Evolutionary conservation across 1,140 invertebrate species (phyloP).

Genomic region (Aphelenchoides besseyi): DNA sequence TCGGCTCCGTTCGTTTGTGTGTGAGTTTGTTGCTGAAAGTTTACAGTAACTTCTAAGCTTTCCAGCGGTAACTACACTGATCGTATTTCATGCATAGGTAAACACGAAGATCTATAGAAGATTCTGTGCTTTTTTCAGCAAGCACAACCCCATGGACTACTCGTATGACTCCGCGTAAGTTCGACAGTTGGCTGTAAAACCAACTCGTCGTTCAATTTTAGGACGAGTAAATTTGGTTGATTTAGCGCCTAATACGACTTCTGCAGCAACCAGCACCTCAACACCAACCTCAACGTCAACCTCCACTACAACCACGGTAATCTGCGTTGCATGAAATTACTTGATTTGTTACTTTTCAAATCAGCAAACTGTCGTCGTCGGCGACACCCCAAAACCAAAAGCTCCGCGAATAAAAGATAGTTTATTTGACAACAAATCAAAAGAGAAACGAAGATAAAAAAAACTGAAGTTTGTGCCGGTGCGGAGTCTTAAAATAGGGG

Average conservation of each 20-base stretch:
- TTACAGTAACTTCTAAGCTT: not conserved
- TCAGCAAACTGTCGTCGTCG: too few species aligned
- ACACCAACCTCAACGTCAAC: not conserved
- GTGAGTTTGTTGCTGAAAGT: conserved; percentile 7
- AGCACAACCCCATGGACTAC: not conserved
- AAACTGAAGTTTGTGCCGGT: too few species aligned
- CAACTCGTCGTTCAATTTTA: not conserved
- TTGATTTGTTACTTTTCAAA: too few species aligned
- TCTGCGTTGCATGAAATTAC: too few species aligned
- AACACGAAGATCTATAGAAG: not conserved
- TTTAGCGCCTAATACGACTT: not conserved
- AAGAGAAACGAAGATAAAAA: too few species aligned
- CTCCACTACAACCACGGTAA: too few species aligned
- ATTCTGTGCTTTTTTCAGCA: not conserved
- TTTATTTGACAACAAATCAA: too few species aligned
- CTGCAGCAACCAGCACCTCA: not conserved
- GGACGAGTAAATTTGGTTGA: not conserved
- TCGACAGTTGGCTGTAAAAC: not conserved
- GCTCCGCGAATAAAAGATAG: too few species aligned
- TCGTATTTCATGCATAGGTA: not conserved
- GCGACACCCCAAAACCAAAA: too few species aligned
- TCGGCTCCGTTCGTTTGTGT: conserved; percentile 6
- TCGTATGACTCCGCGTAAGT: not conserved
- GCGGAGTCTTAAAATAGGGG: too few species aligned
- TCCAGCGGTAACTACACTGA: not conserved